Evolutionary conservation across 2,113 vertebrate genomes (phyloP).

Genomic region (Eclectus roratus): DNA sequence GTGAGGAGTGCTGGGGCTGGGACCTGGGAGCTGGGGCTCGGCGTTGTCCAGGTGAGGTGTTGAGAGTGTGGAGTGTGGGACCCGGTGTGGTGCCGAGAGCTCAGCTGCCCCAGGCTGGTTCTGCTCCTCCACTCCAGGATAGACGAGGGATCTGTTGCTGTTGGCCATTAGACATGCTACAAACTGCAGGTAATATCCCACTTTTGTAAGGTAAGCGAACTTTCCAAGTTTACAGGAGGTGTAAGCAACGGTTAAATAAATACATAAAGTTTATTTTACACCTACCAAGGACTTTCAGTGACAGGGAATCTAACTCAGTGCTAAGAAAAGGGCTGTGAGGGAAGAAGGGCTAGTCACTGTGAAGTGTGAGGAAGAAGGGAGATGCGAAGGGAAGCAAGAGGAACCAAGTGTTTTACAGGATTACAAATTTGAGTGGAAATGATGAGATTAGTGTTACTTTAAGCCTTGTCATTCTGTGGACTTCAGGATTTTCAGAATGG

Average conservation of each 20-base stretch:
- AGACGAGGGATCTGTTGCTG: fast-evolving
- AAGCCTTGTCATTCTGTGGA: neutral
- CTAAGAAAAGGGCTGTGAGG: neutral
- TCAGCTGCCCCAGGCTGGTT: fast-evolving
- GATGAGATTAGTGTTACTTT: neutral
- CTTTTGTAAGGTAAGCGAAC: neutral
- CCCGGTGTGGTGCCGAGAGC: fast-evolving
- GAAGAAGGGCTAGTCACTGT: neutral
- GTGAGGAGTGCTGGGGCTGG: neutral
- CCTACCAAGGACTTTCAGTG: neutral
- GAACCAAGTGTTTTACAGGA: neutral
- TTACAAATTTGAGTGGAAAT: neutral
- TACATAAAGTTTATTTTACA: neutral
- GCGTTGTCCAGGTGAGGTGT: fast-evolving
- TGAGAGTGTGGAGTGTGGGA: neutral
- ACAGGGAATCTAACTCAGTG: fast-evolving
- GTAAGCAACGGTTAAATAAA: neutral
- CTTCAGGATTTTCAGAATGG: neutral
- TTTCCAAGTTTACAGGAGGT: neutral
- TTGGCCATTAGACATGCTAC: neutral
- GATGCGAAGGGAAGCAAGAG: neutral
- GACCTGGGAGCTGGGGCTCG: neutral
- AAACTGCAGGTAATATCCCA: neutral
- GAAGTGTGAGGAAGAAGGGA: neutral
- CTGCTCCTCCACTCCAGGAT: fast-evolving